phyloP scores from a whole-genome alignment of 2,113 vertebrate genomes.

The Sialia sialis region DNA sequence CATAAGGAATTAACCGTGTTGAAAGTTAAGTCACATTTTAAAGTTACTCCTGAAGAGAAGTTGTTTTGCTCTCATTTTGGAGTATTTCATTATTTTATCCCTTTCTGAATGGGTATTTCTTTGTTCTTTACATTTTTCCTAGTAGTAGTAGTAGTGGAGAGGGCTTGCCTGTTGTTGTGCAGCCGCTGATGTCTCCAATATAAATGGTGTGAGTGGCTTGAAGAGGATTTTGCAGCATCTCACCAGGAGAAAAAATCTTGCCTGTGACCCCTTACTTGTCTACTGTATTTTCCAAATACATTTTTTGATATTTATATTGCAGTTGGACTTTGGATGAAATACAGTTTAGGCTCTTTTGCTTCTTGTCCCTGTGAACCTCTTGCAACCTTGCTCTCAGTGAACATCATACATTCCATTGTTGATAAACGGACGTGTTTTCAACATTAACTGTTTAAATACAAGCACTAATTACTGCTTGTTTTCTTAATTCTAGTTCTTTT shows the following conservation, averaged over 20 bases:
- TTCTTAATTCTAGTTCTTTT: neutral
- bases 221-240: neutral
- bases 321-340: neutral
- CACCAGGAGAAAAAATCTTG: neutral
- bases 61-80: neutral
- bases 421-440: neutral
- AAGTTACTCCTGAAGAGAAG: neutral
- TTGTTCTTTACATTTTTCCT: neutral
- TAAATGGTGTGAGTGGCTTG: neutral
- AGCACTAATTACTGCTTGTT: neutral
- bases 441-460: neutral
- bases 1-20: neutral
- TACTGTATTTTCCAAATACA: neutral
- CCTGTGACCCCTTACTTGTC: neutral
- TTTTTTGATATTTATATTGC: neutral
- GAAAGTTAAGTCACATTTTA: neutral
- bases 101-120: neutral
- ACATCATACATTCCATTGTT: neutral
- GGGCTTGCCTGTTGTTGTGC: neutral
- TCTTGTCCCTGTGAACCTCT: neutral
- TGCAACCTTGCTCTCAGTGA: neutral
- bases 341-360: neutral
- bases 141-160: neutral
- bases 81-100: neutral
- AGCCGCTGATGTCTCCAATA: neutral